Evolutionary conservation across 1,140 invertebrate species (phyloP).

Genomic region (Medauroidea extradentata): DNA sequence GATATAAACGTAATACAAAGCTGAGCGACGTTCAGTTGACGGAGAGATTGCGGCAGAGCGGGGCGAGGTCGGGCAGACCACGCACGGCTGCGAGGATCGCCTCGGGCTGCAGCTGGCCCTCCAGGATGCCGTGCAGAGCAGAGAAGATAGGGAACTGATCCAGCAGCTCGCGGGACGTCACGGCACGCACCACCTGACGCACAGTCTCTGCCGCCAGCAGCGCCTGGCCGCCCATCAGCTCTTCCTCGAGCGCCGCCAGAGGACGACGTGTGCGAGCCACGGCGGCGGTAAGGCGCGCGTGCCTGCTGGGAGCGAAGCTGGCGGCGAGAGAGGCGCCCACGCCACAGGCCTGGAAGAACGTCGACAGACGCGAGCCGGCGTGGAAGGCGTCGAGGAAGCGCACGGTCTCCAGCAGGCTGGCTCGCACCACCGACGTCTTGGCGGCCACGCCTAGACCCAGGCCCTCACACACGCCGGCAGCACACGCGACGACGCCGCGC

Average conservation of each 20-base stretch:
- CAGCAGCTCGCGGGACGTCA: no score
- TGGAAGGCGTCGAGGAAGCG: not conserved
- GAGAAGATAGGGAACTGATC: no score
- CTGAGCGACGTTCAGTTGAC: no score
- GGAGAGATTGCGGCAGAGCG: no score
- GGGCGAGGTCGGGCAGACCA: no score
- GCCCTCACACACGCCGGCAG: not conserved
- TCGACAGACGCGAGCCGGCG: not conserved
- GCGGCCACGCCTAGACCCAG: not conserved
- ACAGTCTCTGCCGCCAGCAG: not conserved
- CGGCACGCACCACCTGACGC: not conserved
- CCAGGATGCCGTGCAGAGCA: no score
- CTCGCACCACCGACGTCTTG: not conserved
- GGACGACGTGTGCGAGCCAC: not conserved
- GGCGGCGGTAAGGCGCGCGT: not conserved
- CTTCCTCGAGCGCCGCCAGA: not conserved
- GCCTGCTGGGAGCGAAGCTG: not conserved
- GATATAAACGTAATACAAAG: no score
- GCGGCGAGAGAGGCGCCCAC: not conserved
- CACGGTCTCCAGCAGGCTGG: not conserved
- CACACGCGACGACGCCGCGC: not conserved
- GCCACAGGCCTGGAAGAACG: not conserved
- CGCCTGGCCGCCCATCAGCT: not conserved
- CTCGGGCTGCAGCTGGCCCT: no score
- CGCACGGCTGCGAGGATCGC: no score